Conservation (phyloP, 1,140 invertebrate species). For the Cherax destructor region DNA sequence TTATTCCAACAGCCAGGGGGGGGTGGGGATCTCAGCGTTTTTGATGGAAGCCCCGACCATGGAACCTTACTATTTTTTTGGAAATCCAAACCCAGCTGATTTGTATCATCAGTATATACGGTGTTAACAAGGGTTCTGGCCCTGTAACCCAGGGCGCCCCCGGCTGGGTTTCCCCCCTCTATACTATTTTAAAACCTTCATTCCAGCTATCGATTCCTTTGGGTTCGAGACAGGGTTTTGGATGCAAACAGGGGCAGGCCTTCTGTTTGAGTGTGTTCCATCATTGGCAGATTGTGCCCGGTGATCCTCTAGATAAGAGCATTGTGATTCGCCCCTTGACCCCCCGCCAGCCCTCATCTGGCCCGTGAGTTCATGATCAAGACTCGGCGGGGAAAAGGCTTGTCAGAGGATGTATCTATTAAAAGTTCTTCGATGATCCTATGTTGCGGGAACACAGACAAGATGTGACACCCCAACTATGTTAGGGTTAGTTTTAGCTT, state of each 20-base stretch:
- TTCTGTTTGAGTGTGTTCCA: constrained; percentile 99
- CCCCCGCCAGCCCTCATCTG: constrained; percentile 97
- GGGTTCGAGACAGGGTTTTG: constrained; percentile 99
- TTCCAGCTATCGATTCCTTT: constrained; percentile 99
- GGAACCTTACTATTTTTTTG: constrained; percentile 99
- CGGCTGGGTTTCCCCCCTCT: constrained; percentile 97
- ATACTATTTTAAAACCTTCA: constrained; percentile 99
- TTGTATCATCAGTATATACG: constrained; percentile 99
- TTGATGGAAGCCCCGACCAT: constrained; percentile 99
- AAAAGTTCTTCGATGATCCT: constrained; percentile 99
- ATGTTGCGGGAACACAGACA: constrained; percentile 99
- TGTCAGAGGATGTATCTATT: constrained; percentile 99
- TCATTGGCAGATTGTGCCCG: constrained; percentile 99
- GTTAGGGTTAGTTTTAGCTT: constrained; percentile 6
- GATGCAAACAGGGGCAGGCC: constrained; percentile 98
- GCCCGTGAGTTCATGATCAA: constrained; percentile 99
- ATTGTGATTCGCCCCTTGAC: constrained; percentile 97
- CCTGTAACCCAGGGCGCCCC: constrained; percentile 99
- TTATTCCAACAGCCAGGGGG: constrained; percentile 97
- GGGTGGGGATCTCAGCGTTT: constrained; percentile 99
- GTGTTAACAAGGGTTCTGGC: constrained; percentile 95
- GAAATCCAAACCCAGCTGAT: constrained; percentile 99
- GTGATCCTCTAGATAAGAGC: constrained; percentile 98
- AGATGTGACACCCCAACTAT: constrained; percentile 96
- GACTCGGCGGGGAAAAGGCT: constrained; percentile 95